Evolutionary conservation across 2,797 vertebrate species (phyloP), one percentile per base, ranked within the genome.

Genomic region (Columba guinea): DNA sequence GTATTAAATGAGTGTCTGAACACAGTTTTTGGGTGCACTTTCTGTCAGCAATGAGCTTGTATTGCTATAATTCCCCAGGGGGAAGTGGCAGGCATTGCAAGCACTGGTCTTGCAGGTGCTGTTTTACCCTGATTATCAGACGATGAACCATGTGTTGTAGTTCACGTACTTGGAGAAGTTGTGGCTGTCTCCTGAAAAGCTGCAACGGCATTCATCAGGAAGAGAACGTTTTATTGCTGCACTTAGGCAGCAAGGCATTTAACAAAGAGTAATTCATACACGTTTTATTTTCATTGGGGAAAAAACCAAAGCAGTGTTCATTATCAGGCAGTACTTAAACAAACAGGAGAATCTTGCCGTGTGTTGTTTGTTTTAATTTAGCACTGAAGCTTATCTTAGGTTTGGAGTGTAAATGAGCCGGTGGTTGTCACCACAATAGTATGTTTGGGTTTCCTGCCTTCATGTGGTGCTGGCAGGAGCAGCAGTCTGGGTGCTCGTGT

Each of bases 381-480:
- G 60, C 28, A 20, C 46, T 69, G 86, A 83, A 89, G 82, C 62
- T 94, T 95, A 95, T 96, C 88, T 85, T 71, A 68, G 64, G 46
- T 95, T 63, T 69, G 86, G 91, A 73, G 78, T 71, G 62, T 87
- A 92, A 97, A 94, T 94, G 81, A 92, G 65, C 55, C 70, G 60
- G 13, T 87, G 85, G 56, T 93, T 96, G 62, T 84, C 77, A 71
- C 77, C 78, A 65, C 84, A 85, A 46, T 56, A 77, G 53, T 44
- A 13, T 77, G 70, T 90, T 94, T 96, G 81, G 74, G 56, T 96
- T 97, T 97, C 88, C 84, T 87, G 89, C 86, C 86, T 94, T 83
- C 58, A 32, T 12, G 46, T 59, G 60, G 59, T 53, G 67, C 81
- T 94, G 78, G 53, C 64, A 77, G 68, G 77, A 79, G 68, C 39